phyloP scores from a whole-genome alignment of 2,888 invertebrate genomes.

The Didymodactylos carnosus region DNA sequence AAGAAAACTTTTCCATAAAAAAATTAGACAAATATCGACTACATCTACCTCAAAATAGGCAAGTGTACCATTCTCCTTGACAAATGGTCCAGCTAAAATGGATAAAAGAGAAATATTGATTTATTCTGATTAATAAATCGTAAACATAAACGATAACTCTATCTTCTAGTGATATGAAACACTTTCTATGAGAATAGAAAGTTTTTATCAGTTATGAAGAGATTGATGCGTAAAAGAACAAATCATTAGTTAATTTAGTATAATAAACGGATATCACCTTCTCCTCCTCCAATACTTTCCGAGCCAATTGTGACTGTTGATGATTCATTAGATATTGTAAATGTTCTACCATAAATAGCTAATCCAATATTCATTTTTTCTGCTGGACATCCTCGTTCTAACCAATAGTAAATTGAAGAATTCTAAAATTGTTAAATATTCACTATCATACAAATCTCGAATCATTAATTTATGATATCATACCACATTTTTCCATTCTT shows the following conservation, averaged over 20 bases:
- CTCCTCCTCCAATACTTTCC: slow-evolving; percentile 6
- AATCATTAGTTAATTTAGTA: too few species aligned
- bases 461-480: background rate
- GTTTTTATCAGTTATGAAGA: too few species aligned
- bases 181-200: too few species aligned
- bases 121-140: too few species aligned
- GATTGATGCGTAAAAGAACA: too few species aligned
- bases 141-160: too few species aligned
- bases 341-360: slow-evolving; percentile 13
- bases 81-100: background rate
- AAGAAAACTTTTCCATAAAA: too few species aligned
- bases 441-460: background rate
- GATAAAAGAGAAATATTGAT: background rate
- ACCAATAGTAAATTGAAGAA: slow-evolving; percentile 13
- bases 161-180: too few species aligned
- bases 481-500: slow-evolving; percentile 13
- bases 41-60: background rate
- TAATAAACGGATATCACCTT: background rate
- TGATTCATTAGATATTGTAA: background rate
- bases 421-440: slow-evolving; percentile 1
- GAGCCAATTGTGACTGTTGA: background rate
- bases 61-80: background rate
- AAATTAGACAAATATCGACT: too few species aligned
- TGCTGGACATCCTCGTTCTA: slow-evolving; percentile 8
- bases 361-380: slow-evolving; percentile 12